phyloP scores from a whole-genome alignment of 2,888 invertebrate species.

The Patella caerulea region DNA sequence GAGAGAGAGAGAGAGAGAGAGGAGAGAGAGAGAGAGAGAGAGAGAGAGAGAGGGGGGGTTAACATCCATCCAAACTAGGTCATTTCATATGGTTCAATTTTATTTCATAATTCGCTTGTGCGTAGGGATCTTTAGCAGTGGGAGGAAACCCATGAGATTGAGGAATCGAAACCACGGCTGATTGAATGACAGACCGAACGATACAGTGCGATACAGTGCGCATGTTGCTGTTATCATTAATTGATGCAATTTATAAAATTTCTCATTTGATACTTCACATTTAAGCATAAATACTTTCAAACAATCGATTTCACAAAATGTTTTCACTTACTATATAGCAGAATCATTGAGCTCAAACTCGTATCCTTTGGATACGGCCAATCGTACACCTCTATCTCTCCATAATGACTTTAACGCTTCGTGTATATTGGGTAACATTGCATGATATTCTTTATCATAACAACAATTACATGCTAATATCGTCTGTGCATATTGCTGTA shows the following conservation, averaged over 20 bases:
- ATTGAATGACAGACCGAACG: too few relatives aligned
- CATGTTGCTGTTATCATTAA: too few relatives aligned
- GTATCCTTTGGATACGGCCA: conserved; percentile 79
- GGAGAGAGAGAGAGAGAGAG: too few relatives aligned
- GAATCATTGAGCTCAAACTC: conserved; percentile 81
- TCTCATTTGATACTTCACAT: background rate
- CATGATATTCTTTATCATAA: conserved; percentile 63
- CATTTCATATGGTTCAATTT: too few relatives aligned
- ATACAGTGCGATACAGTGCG: too few relatives aligned
- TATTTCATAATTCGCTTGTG: too few relatives aligned
- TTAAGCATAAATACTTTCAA: background rate
- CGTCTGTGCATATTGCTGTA: conserved; percentile 67
- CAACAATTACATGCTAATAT: conserved; percentile 67
- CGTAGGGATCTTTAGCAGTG: too few relatives aligned
- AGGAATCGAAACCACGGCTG: too few relatives aligned
- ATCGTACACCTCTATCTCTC: conserved; percentile 78
- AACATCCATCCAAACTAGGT: too few relatives aligned
- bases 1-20: too few relatives aligned
- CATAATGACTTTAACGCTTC: conserved; percentile 75
- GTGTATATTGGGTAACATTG: conserved; percentile 64
- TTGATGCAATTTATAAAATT: background rate
- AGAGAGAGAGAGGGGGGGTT: too few relatives aligned
- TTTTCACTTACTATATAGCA: conserved; percentile 77
- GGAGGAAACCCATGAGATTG: too few relatives aligned
- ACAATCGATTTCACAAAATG: background rate